Evolutionary conservation across 2,113 vertebrate species (phyloP), one percentile per base, ranked within the genome.

Genomic region (Sitta europaea): DNA sequence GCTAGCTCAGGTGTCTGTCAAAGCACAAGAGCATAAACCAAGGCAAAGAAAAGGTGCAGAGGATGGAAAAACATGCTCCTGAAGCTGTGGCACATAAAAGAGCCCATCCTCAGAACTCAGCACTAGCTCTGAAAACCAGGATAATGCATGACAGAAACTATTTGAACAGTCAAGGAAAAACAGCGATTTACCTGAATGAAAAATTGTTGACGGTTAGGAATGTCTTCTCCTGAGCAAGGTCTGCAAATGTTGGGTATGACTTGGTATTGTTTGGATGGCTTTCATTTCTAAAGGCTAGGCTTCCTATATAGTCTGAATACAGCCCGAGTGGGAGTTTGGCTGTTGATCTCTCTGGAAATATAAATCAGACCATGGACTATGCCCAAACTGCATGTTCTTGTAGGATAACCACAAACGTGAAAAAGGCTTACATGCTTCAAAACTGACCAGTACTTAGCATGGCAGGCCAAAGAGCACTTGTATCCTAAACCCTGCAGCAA

Each of bases 1-100:
- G 48, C 53, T 38, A 81, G 42, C 57, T 92, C 61, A 78, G 73
- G 43, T 91, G 89, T 90, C 73, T 80, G 67, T 88, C 79, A 86
- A 86, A 92, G 36, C 31, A 75, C 27, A n/a, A 65, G 18, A 1
- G 1, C 50, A 35, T 57, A 85, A 93, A 65, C 42, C 14, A 33
- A 53, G 31, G 43, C 48, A 55, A 93, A 59, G 50, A 47, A 73
- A 71, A 72, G 36, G 58, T 53, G 10, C 23, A 31, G 48, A 76
- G 31, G 63, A 61, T 1, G 3, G 45, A 89, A 54, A 68, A 76
- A 58, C 1, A 1, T 45, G 68, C 14, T 91, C 35, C 61, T 63
- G 86, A 51, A 80, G 66, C 45, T 4, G 1, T 1, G 1, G 59
- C 48, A 92, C 48, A 84, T 28, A 27, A 42, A 67, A 66, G 21